Percentiles rank a stretch among this genome's conserved stretches.
These are phyloP conservation scores for Chromobotia macracanthus DNA, from an alignment of 2,797 vertebrate genomes.

Conservation along the genomic window DNA sequence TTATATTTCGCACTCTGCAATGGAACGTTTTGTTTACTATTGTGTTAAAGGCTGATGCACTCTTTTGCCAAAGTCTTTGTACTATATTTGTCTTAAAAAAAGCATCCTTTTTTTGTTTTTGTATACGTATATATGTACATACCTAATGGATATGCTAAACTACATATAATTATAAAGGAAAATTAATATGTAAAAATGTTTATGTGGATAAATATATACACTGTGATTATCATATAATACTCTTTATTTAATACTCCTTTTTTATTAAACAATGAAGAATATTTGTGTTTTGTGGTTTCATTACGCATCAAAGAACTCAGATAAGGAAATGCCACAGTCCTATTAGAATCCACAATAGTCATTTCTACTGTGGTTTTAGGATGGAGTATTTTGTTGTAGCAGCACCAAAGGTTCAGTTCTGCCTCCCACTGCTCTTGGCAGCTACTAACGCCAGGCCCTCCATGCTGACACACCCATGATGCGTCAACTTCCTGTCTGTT, in stretches of 20 bases:
- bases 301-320: background rate
- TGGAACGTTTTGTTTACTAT: slow-evolving; percentile 76
- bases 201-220: slow-evolving; percentile 75
- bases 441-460: slow-evolving; percentile 20
- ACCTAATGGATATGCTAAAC: slow-evolving; percentile 71
- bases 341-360: background rate
- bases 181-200: slow-evolving; percentile 66
- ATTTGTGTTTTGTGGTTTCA: background rate
- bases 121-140: slow-evolving; percentile 66
- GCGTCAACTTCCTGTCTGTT: slow-evolving; percentile 50
- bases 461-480: slow-evolving; percentile 43
- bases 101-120: slow-evolving; percentile 62
- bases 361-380: background rate
- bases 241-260: slow-evolving; percentile 84
- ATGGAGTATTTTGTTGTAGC: slow-evolving; percentile 4
- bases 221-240: slow-evolving; percentile 73
- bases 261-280: slow-evolving; percentile 60
- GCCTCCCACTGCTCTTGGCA: background rate
- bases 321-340: background rate
- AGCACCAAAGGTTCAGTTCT: slow-evolving; percentile 9
- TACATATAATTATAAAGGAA: slow-evolving; percentile 73
- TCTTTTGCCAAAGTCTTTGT: slow-evolving; percentile 83
- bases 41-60: slow-evolving; percentile 73
- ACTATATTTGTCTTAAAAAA: slow-evolving; percentile 74
- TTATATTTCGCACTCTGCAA: slow-evolving; percentile 54